A percentile compares a stretch with the other conserved stretches of the same genome.
phyloP scores from a whole-genome alignment of 2,888 invertebrate species.

The Nemurella pictetii region DNA sequence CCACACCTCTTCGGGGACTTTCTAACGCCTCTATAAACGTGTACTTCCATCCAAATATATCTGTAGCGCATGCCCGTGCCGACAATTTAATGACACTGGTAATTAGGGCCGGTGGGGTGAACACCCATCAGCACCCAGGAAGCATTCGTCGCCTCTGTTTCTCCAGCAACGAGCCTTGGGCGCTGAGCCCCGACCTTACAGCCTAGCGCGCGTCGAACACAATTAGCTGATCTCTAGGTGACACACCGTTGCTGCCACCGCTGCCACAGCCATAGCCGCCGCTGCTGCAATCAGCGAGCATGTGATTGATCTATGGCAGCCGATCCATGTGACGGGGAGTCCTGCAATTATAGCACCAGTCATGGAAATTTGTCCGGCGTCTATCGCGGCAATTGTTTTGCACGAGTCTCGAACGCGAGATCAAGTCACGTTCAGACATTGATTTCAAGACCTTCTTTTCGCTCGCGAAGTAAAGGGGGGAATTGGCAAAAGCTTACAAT shows the following conservation, averaged over 20 bases:
- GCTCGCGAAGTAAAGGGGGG: neutral
- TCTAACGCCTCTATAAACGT: neutral
- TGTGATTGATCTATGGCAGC: neutral
- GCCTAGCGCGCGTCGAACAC: neutral
- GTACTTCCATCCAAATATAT: neutral
- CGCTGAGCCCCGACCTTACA: neutral
- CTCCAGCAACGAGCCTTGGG: neutral
- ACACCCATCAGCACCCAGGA: neutral
- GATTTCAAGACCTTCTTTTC: neutral
- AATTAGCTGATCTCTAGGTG: neutral
- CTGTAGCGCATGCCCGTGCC: neutral
- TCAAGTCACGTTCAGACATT: slow-evolving; percentile 7
- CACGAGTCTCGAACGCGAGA: neutral
- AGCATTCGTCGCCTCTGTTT: neutral
- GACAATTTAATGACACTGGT: neutral
- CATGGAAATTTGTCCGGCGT: slow-evolving; percentile 1
- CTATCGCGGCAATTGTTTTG: neutral
- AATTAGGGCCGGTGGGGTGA: neutral
- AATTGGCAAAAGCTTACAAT: neutral
- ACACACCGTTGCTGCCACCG: too few species aligned
- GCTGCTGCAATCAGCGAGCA: neutral
- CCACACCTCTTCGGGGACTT: neutral
- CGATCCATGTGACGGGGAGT: neutral
- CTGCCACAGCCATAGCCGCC: too few species aligned
- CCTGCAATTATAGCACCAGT: neutral